Base-by-base conservation (phyloP, 2,888 invertebrate genomes). In the Lucinisca nassula region DNA sequence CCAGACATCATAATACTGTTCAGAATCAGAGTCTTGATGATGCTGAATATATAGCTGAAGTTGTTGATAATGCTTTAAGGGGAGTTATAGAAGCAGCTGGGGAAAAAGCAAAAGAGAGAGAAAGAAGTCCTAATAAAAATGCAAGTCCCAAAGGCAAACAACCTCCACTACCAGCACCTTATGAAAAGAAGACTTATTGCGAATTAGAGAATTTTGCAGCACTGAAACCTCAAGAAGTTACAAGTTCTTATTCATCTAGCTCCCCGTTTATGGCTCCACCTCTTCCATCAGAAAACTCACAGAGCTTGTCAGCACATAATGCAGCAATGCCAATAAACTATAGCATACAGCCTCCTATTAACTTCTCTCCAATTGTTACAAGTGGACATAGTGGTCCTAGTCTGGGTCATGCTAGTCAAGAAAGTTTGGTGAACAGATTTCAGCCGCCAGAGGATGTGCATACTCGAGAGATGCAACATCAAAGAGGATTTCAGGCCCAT, bases 271-370 rank as follows among this genome's bases (percentile, higher is more conserved):
- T 17, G n/a, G 55, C 10, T n/a, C 61, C 61, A 27, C 24, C 6
- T 30, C 10, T 51, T 21, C 3, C 21, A 4, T 4, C 10, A 51
- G 21, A 51, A 51, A 51, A 10, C 21, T 51, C 51, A 17, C 51
- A 51, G 21, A 51, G 8, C 21, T 21, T n/a, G 4, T 51, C 51
- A 14, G 21, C 21, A 3, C 10, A 21, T 51, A 27, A 72, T 37
- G 37, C 80, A 0, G 32, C 81, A 14, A 40, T 84, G 45, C 83
- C 87, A 32, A 55, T 87, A 6, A 86, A 86, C 45, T 86, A 86
- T 38, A 86, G 86, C 45, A 24, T 86, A 12, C 86, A 82, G n/a
- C 24, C 61, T 10, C 1, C 24, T 30, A 6, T 49, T 1, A 61
- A 58, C 61, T 87, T 73, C 49, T 70, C 51, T n/a, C 21, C 72